A percentile compares a stretch with the other conserved stretches of the same genome.
These are phyloP conservation scores for Tragelaphus oryx DNA, from an alignment of 2,797 vertebrate species.

Conservation along the genomic window DNA sequence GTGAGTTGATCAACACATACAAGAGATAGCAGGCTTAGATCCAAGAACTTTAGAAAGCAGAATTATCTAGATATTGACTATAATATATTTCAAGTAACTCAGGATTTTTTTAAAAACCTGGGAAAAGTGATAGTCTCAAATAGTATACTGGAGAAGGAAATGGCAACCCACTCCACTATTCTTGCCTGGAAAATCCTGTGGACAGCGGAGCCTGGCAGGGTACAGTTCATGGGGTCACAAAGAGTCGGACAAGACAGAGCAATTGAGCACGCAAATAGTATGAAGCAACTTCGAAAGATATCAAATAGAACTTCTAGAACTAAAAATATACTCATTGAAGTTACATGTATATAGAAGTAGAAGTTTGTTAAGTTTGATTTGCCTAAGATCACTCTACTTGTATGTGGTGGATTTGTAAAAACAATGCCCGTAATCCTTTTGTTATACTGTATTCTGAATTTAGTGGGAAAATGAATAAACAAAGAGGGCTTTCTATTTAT, in stretches of 20 bases:
- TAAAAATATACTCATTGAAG: neutral
- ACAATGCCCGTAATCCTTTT: neutral
- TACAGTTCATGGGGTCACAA: neutral
- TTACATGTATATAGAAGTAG: neutral
- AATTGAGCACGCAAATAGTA: neutral
- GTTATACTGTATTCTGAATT: neutral
- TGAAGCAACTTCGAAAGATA: neutral
- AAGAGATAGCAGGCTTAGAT: neutral
- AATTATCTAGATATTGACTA: neutral
- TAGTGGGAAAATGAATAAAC: neutral
- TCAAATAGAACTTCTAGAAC: neutral
- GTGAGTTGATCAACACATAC: neutral
- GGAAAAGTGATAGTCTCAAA: neutral
- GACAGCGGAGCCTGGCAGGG: neutral
- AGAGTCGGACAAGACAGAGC: accelerated
- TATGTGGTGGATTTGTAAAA: neutral
- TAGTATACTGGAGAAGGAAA: neutral
- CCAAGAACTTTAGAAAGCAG: neutral
- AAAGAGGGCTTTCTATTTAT: neutral
- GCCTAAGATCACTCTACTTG: neutral
- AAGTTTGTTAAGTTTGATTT: neutral
- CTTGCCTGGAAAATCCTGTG: neutral
- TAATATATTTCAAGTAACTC: neutral
- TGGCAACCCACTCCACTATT: neutral
- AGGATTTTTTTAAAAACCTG: neutral